Conservation (phyloP, 2,888 invertebrate species). For the Caenorhabditis sp. region DNA sequence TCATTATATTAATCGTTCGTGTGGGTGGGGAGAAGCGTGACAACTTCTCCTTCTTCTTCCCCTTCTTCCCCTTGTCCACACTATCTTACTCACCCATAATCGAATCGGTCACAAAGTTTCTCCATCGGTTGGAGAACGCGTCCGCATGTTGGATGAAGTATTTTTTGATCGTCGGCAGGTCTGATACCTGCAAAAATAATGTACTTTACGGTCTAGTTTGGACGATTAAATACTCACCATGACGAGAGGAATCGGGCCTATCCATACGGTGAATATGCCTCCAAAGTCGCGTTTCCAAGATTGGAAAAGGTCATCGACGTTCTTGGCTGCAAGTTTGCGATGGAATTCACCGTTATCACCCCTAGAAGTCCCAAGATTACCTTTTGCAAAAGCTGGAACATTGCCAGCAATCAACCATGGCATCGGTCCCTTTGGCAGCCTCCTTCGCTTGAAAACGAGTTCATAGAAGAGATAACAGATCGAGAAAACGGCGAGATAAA, state of each 20-base stretch:
- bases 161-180: constrained; percentile 71
- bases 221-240: constrained; percentile 73
- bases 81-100: constrained; percentile 77
- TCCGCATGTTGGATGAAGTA: constrained; percentile 81
- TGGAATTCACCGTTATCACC: no score
- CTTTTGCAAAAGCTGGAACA: constrained; percentile 70
- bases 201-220: not conserved
- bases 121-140: constrained; percentile 80
- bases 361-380: no score
- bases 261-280: constrained; percentile 82
- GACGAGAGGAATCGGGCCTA: constrained; percentile 80
- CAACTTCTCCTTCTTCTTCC: constrained; percentile 10
- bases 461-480: constrained; percentile 73
- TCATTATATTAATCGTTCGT: constrained; percentile 43
- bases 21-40: not conserved
- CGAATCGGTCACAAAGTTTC: constrained; percentile 81
- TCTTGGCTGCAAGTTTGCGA: constrained; percentile 60
- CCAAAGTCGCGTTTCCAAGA: constrained; percentile 74
- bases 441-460: constrained; percentile 74
- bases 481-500: constrained; percentile 20
- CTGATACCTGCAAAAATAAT: constrained; percentile 47
- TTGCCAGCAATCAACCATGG: constrained; percentile 78
- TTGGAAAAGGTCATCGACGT: constrained; percentile 72
- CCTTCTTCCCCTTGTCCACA: no score
- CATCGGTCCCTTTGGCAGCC: constrained; percentile 76